Evolutionary conservation across 2,888 invertebrate species (phyloP).

Genomic region (Polyommatus icarus): DNA sequence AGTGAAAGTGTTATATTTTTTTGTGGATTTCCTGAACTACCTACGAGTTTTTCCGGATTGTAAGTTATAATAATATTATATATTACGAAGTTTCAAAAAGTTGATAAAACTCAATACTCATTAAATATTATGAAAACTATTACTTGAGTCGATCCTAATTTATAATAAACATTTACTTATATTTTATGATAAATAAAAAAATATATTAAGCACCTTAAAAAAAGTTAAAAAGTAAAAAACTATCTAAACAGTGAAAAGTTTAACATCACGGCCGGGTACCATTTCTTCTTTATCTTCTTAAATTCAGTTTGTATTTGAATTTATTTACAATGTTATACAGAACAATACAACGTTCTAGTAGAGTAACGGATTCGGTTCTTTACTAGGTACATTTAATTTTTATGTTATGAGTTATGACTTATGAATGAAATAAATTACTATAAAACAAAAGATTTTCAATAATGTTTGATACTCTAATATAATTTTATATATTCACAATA

Average conservation of each 20-base stretch:
- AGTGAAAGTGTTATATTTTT: conserved; percentile 21
- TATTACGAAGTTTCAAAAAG: no score
- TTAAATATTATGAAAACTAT: neutral
- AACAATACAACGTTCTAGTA: no score
- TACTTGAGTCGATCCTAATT: neutral
- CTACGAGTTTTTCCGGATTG: neutral
- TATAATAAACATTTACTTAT: no score
- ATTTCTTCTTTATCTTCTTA: no score
- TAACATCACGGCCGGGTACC: no score
- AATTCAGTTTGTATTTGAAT: no score
- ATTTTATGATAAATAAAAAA: neutral
- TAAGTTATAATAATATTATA: neutral
- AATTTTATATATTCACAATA: neutral
- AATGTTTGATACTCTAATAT: neutral
- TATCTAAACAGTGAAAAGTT: no score
- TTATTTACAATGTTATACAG: no score
- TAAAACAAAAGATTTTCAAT: neutral
- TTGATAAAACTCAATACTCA: no score
- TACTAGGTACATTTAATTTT: neutral
- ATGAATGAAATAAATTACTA: neutral
- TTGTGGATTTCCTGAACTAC: neutral
- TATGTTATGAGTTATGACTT: neutral
- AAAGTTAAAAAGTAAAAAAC: no score
- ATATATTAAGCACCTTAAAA: no score
- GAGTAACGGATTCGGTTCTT: no score